These are phyloP conservation scores for Mus caroli DNA, from an alignment of 2,797 vertebrate species.

Conservation along the genomic window DNA sequence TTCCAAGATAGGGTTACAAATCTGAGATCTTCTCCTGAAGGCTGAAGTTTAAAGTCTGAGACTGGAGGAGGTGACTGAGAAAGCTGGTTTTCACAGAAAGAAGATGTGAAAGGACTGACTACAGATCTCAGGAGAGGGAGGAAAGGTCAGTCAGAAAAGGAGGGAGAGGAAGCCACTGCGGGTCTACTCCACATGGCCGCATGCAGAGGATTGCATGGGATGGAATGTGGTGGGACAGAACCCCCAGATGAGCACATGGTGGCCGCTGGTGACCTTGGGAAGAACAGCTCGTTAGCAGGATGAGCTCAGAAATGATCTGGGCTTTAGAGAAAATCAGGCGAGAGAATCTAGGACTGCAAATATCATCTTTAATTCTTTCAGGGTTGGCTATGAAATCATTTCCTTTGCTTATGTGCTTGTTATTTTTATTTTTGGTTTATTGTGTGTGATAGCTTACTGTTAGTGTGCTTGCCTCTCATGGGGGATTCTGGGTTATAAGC, in stretches of 20 bases:
- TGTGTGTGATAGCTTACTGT: not conserved
- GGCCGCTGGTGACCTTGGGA: not conserved
- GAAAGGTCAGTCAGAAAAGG: not conserved
- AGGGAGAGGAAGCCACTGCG: too few species aligned
- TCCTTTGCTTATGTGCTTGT: not conserved
- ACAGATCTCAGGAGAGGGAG: not conserved
- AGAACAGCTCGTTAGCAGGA: not conserved
- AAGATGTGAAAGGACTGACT: not conserved
- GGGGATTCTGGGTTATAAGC: not conserved
- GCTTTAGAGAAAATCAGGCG: not conserved
- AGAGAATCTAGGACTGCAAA: not conserved
- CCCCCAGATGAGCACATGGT: rapidly evolving
- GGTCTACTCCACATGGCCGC: not conserved
- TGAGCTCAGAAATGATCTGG: not conserved
- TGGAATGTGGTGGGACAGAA: not conserved
- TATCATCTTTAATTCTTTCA: not conserved
- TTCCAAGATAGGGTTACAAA: not conserved
- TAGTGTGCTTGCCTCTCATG: not conserved
- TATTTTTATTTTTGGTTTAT: not conserved
- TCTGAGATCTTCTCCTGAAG: not conserved
- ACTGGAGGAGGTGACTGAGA: not conserved
- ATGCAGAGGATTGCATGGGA: too few species aligned
- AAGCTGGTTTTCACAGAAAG: not conserved
- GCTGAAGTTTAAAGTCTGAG: not conserved
- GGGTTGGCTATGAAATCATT: not conserved